phyloP scores from a whole-genome alignment of 2,888 invertebrate genomes.

The Ochropleura leucogaster region DNA sequence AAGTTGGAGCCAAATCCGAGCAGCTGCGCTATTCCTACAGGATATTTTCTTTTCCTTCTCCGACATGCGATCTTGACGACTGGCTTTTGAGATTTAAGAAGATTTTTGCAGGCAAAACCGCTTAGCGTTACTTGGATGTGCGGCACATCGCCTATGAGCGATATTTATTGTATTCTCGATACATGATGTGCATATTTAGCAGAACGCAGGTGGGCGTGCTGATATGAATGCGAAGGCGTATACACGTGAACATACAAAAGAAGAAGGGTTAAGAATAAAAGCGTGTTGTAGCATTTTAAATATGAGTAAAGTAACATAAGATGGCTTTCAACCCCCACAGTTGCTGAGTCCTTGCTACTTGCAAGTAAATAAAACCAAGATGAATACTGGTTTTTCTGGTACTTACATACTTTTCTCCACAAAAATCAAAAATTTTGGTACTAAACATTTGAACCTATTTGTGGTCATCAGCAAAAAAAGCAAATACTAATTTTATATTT shows the following conservation, averaged over 20 bases:
- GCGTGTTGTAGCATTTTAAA: conserved; percentile 8
- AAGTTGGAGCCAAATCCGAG: conserved; percentile 87
- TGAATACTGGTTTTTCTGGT: background rate
- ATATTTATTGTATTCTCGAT: conserved; percentile 63
- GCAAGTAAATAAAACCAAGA: background rate
- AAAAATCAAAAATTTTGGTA: background rate
- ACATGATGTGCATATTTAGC: conserved; percentile 54
- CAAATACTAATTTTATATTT: background rate
- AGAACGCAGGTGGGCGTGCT: conserved; percentile 28
- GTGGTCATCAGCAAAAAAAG: background rate
- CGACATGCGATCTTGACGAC: conserved; percentile 87
- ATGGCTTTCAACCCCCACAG: background rate
- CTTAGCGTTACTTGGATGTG: conserved; percentile 79
- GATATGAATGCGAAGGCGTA: conserved; percentile 33
- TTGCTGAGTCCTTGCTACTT: background rate
- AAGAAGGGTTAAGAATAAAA: background rate
- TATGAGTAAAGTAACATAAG: background rate
- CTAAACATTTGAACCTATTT: background rate
- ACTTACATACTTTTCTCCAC: background rate
- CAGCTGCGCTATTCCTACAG: conserved; percentile 85
- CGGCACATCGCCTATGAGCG: conserved; percentile 75
- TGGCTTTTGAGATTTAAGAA: conserved; percentile 90
- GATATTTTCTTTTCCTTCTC: conserved; percentile 88
- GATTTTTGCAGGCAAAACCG: conserved; percentile 86
- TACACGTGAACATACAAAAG: conserved; percentile 17